Conservation (phyloP, 2,888 invertebrate species). For the Nebria salina region DNA sequence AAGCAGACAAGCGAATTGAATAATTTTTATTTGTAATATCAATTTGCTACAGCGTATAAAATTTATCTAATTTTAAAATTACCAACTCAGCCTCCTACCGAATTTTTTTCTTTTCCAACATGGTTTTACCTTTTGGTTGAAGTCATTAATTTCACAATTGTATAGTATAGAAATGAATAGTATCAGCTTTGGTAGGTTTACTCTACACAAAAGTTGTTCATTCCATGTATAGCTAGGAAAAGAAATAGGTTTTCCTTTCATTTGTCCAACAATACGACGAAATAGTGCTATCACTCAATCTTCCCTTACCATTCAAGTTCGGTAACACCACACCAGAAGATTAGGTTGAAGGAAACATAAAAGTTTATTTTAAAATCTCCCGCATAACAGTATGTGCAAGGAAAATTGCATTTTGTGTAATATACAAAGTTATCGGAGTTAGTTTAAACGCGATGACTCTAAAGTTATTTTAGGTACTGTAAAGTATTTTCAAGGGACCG, state of each 20-base stretch:
- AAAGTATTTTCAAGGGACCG: conserved; percentile 34
- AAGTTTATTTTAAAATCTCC: neutral
- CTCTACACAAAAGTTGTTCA: neutral
- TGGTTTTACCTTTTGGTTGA: neutral
- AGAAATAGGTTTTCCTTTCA: neutral
- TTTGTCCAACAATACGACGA: neutral
- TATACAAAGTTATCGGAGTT: neutral
- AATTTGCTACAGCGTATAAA: too few species aligned
- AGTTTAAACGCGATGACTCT: conserved; percentile 10
- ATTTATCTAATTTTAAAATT: neutral
- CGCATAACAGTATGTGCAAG: neutral
- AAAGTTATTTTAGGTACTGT: conserved; percentile 39
- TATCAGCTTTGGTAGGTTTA: neutral
- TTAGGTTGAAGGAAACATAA: neutral
- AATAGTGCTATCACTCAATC: neutral
- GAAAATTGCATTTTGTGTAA: neutral
- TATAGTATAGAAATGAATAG: neutral
- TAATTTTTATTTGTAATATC: too few species aligned
- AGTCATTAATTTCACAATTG: neutral
- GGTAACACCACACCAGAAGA: neutral
- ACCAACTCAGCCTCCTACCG: neutral
- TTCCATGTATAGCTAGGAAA: neutral
- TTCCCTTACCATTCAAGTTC: neutral
- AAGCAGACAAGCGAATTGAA: too few species aligned
- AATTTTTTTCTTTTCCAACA: neutral